phyloP scores from a whole-genome alignment of 1,140 invertebrate species.

The Matsumurasca onukii region DNA sequence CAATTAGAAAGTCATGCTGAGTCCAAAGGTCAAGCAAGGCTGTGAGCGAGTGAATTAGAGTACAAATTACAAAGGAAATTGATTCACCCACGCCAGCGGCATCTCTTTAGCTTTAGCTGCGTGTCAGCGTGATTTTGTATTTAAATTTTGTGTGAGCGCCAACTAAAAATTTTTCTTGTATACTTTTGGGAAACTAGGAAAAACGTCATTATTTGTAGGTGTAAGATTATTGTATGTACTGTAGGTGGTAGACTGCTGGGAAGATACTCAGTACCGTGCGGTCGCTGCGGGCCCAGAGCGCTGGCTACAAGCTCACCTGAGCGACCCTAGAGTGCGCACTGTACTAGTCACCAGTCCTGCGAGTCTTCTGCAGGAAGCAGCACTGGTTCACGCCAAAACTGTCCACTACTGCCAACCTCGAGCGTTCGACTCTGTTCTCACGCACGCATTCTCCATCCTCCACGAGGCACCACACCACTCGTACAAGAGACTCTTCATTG shows the following conservation, averaged over 20 bases:
- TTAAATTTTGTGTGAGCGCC: too few relatives aligned
- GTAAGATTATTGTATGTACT: too few relatives aligned
- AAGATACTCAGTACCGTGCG: constrained; percentile 34
- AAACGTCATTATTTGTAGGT: too few relatives aligned
- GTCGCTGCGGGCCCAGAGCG: constrained; percentile 30
- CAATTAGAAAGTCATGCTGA: too few relatives aligned
- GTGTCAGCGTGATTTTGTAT: too few relatives aligned
- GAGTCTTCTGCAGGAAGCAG: not conserved
- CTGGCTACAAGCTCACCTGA: constrained; percentile 27
- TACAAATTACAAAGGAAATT: too few relatives aligned
- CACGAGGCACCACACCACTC: not conserved
- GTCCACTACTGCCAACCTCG: not conserved
- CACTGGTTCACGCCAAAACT: not conserved
- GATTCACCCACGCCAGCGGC: too few relatives aligned
- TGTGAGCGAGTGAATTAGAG: too few relatives aligned
- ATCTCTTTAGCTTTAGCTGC: too few relatives aligned
- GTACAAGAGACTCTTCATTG: constrained; percentile 3
- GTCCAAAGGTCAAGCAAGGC: too few relatives aligned
- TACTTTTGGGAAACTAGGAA: too few relatives aligned
- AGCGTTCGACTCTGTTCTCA: not conserved
- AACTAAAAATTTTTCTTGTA: too few relatives aligned
- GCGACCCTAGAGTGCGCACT: not conserved
- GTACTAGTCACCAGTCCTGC: not conserved
- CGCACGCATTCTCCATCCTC: not conserved
- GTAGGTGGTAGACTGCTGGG: constrained; percentile 42